A percentile compares a stretch with the other conserved stretches of the same genome.
These are phyloP conservation scores for Lycaena phlaeas DNA, from an alignment of 2,888 invertebrate genomes.

Conservation along the genomic window DNA sequence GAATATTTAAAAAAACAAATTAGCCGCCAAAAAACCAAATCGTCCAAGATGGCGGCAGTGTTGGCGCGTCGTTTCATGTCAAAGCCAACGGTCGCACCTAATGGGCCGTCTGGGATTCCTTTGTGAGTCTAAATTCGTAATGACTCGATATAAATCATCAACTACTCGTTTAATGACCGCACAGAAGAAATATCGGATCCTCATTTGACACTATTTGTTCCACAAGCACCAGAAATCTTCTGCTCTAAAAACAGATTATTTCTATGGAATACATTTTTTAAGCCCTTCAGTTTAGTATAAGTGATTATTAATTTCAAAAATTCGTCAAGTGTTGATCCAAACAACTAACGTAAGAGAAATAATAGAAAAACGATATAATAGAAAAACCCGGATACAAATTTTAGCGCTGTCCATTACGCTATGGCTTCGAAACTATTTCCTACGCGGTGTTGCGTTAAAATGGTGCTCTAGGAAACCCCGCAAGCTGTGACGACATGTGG, in stretches of 20 bases:
- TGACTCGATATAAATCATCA: conserved; percentile 1
- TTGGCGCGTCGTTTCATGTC: neutral
- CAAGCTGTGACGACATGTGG: neutral
- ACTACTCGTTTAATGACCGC: neutral
- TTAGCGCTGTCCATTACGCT: neutral
- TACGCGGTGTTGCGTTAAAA: neutral
- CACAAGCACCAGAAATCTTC: too few relatives aligned
- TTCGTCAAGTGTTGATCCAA: too few relatives aligned
- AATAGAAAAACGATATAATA: too few relatives aligned
- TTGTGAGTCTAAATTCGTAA: conserved; percentile 1
- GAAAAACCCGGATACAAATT: too few relatives aligned
- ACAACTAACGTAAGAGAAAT: too few relatives aligned
- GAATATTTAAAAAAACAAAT: conserved; percentile 4
- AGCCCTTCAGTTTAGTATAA: too few relatives aligned
- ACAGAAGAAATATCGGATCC: too few relatives aligned
- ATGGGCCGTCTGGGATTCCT: conserved; percentile 2
- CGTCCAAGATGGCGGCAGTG: neutral
- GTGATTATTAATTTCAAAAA: too few relatives aligned
- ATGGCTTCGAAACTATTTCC: conserved; percentile 5
- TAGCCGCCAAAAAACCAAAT: conserved; percentile 3
- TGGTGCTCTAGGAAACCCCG: conserved; percentile 1
- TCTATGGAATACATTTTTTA: too few relatives aligned
- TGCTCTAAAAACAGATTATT: too few relatives aligned
- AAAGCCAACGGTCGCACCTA: conserved; percentile 1
- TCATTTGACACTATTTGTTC: too few relatives aligned